A percentile compares a stretch with the other conserved stretches of the same genome.
phyloP scores from a whole-genome alignment of 2,113 vertebrate genomes.

The Lophotis ruficrista region DNA sequence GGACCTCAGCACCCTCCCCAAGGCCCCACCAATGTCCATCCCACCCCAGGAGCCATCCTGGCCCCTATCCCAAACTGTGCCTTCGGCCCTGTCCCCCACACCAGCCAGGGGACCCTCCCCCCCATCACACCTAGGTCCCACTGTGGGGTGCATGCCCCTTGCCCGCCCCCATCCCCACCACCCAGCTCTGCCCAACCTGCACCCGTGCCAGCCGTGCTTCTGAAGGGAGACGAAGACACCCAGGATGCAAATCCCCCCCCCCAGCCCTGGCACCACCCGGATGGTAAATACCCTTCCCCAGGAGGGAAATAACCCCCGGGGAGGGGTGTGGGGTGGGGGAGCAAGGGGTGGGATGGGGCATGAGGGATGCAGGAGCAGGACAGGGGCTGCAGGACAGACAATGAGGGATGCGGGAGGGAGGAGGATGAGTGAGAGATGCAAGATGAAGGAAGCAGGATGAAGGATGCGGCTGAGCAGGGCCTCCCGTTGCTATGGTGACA shows the following conservation, averaged over 20 bases:
- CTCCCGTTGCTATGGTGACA: conserved; percentile 77
- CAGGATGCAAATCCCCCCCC: no score
- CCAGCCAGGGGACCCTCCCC: accelerated
- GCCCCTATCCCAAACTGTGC: not conserved
- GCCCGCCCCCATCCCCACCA: no score
- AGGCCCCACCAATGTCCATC: not conserved
- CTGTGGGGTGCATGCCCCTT: not conserved
- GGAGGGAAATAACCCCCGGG: not conserved
- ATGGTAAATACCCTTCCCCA: no score
- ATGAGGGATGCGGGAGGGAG: not conserved
- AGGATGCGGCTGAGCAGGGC: not conserved
- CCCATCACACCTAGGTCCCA: no score
- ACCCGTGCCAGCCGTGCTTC: not conserved
- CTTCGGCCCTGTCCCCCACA: not conserved
- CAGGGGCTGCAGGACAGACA: not conserved
- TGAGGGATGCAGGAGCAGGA: not conserved
- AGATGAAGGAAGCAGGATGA: not conserved
- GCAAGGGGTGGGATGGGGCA: not conserved
- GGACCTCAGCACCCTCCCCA: not conserved
- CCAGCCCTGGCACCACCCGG: no score
- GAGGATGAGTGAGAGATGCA: not conserved
- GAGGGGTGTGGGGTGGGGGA: not conserved
- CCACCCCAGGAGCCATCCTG: not conserved
- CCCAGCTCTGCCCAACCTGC: not conserved
- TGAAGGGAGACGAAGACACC: not conserved